A percentile compares a stretch with the other conserved stretches of the same genome.
These are phyloP conservation scores for Agelastica alni DNA, from an alignment of 2,888 invertebrate genomes.

Conservation along the genomic window DNA sequence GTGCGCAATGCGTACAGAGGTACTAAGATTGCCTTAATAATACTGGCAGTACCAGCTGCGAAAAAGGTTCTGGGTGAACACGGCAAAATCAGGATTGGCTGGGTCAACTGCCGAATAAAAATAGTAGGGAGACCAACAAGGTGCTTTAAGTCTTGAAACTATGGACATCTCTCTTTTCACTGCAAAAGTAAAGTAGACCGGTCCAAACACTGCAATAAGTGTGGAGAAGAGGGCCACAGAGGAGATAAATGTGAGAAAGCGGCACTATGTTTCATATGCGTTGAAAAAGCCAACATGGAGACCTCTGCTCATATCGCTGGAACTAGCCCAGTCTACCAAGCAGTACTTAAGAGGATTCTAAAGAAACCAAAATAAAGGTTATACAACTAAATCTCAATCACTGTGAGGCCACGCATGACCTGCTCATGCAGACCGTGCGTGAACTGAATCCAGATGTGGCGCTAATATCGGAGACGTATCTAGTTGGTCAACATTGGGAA, in stretches of 20 bases:
- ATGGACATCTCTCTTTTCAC: neutral
- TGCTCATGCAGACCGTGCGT: too few species aligned
- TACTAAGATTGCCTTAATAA: neutral
- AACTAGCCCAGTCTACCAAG: neutral
- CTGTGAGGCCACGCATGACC: too few species aligned
- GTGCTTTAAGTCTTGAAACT: neutral
- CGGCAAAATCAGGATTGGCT: neutral
- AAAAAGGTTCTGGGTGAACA: neutral
- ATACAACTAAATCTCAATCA: neutral
- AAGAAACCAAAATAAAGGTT: neutral
- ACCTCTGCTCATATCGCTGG: neutral
- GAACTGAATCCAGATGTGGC: neutral
- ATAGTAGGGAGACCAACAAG: neutral
- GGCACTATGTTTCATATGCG: neutral
- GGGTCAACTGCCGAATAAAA: neutral
- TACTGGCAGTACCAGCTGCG: neutral
- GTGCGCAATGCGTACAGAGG: neutral
- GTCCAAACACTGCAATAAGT: neutral
- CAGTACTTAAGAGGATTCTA: neutral
- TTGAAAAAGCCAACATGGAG: neutral
- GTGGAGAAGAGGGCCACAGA: neutral
- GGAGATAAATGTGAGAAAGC: neutral
- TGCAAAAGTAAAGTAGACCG: neutral
- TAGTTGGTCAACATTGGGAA: neutral
- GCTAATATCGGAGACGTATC: neutral